Evolutionary conservation across 64 coral and sea anemone species (phyloP), one percentile per base, ranked within the genome.

Genomic region (Montipora sp.): DNA sequence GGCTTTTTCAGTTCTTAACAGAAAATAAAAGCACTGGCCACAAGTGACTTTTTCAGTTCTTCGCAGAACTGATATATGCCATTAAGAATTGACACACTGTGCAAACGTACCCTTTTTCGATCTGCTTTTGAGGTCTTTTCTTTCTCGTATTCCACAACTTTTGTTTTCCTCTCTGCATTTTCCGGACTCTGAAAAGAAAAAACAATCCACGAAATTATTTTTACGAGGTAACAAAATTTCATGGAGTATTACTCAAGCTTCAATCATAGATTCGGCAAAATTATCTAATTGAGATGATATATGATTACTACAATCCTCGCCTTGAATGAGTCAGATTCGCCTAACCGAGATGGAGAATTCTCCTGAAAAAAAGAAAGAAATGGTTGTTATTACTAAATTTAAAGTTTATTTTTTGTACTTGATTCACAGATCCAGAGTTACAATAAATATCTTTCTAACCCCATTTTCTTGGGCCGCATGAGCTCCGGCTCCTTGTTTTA

Each of bases 91-190:
- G 36, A 36, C 2, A 36, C 36, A 36, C 36, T 36, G 36, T 36
- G 36, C 36, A 36, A 70, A 73, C 61, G 46, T 23, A 95, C 93
- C 82, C 93, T 83, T 75, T 95, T 95, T 67, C 93, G 58, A 15
- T 95, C 93, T 10, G 87, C 46, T 61, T 95, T 95, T 43, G 59
- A 59, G 10, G 79, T 70, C 51, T 95, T 95, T 24, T 95, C 93
- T 47, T 93, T 93, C 79, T 93, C 91, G 77, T 75, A 66, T 48
- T 95, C 93, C 24, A n/a, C 74, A 12, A 70, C 65, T 90, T 94
- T 94, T 77, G 93, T 90, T 94, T 75, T 89, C 36, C 83, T 67
- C 24, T 94, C 93, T 59, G 76, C 69, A 46, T 81, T 83, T 58
- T 94, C 87, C 19, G 80, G 87, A 50, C 82, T 85, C 82, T 85